phyloP scores from a whole-genome alignment of 1,140 invertebrate genomes.

The Portunus trituberculatus region DNA sequence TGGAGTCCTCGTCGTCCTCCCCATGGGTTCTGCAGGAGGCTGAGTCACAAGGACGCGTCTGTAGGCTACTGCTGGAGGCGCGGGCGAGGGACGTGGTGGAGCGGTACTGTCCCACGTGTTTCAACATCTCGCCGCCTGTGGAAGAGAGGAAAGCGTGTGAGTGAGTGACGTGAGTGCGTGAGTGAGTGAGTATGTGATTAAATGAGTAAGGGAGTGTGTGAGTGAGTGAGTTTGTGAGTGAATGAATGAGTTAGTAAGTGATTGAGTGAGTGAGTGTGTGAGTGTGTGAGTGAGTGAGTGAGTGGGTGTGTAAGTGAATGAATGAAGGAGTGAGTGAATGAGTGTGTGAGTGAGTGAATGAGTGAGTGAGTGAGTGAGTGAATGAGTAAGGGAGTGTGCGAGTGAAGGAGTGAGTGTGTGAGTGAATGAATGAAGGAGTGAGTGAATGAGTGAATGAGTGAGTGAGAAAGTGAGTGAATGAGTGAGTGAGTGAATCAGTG shows the following conservation, averaged over 20 bases:
- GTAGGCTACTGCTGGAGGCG: neutral
- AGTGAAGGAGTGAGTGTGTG: no score
- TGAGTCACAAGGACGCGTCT: neutral
- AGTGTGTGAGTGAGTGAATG: neutral
- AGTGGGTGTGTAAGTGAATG: no score
- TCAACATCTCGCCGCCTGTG: neutral
- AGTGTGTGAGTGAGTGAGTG: neutral
- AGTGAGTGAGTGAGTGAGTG: neutral
- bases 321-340: no score
- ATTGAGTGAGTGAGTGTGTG: neutral
- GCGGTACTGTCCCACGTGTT: neutral
- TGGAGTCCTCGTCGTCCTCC: neutral
- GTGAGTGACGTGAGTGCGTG: neutral
- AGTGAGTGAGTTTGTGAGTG: neutral
- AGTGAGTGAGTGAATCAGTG: neutral
- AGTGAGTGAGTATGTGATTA: no score
- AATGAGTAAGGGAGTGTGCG: no score
- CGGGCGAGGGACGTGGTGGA: neutral
- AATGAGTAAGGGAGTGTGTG: neutral
- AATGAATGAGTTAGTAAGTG: no score
- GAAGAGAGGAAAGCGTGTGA: neutral
- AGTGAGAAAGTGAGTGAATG: neutral
- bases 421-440: neutral
- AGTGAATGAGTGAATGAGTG: neutral
- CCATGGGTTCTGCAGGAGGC: neutral